Base-by-base conservation (phyloP, 2,113 vertebrate genomes). In the Myotis lucifugus region DNA sequence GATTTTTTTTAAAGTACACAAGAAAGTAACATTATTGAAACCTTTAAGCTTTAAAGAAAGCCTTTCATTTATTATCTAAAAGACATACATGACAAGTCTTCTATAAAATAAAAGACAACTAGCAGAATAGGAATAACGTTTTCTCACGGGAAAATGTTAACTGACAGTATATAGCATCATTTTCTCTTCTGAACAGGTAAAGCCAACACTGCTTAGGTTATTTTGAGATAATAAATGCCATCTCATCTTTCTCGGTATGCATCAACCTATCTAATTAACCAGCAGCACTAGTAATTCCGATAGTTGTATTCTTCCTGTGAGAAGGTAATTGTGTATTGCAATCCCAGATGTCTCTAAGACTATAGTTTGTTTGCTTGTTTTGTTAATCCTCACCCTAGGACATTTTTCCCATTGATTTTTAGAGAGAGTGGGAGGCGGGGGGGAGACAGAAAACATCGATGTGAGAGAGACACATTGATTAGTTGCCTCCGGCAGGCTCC, bases 171-270 rank as follows among this genome's bases (percentile, higher is more conserved):
- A 64, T 56, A 82, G 72, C 56, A 90, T 6, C 34, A 27, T 37
- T 84, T 88, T 70, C 67, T 79, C 32, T 61, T 84, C n/a, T 40
- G 50, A 34, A 40, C 29, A 17, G 46, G n/a, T 14, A 59, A 66
- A 40, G 48, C 40, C 48, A 78, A 85, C 15, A 64, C 25, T 37
- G 29, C 85, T 83, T 78, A 67, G 61, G 27, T 73, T 88, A 74
- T 94, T 88, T 96, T 86, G 83, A 85, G 48, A 61, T 1, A 73
- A 69, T 72, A 90, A 90, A 85, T 74, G 40, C 73, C 95, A 77
- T 27, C 48, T 81, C 66, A 48, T 69, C 42, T 56, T n/a, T 78
- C 67, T 50, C 29, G 21, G 25, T n/a, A n/a, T 34, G 10, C 27
- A 64, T 19, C 48, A 46, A 27, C 67, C 50, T 34, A 32, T 56